Base-by-base conservation (phyloP, 1,140 invertebrate genomes). In the Cydia splendana region DNA sequence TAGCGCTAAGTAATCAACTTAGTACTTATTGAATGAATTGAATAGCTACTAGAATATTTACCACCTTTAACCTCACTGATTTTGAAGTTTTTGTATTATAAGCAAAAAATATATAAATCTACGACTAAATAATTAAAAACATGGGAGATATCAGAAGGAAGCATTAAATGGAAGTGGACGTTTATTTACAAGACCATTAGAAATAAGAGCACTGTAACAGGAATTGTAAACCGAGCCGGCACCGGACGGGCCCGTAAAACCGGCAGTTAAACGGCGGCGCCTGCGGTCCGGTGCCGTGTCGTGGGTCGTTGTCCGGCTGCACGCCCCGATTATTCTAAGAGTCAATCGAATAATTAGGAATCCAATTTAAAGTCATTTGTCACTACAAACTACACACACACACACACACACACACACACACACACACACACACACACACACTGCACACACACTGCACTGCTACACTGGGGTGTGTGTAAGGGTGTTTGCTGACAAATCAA, bases 121-220 rank as follows among this genome's bases (percentile, higher is more conserved):
- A 75, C 13, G 38, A 38, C 38, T 42, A 34, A 0, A 18, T 45
- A 65, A 45, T 71, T 82, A 82, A 79, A 81, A 24, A 18, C 18
- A 62, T 24, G n/a, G 53, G 1, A 74, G 38, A 53, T 53, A 51
- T 53, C 18, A 53, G 48, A 13, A 9, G 73, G 48, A 48, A 74
- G 20, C 20, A 48, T 74, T 71, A 78, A 85, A 79, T 20, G 48
- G 57, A 80, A 78, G 71, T 67, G 76, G 76, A 75, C 77, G 79
- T 82, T 85, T 82, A 87, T 88, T 83, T 89, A 87, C 82, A 78
- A 82, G 87, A 85, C 86, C 88, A 88, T 91, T 89, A 91, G 76
- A 82, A 82, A 88, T 90, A 89, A 87, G 84, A 88, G 87, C 80
- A 79, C 80, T 87, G 84, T 88, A 88, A 88, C 87, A 89, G 76